Base-by-base conservation (phyloP, 2,113 vertebrate genomes). In the Atherinomorus stipes region DNA sequence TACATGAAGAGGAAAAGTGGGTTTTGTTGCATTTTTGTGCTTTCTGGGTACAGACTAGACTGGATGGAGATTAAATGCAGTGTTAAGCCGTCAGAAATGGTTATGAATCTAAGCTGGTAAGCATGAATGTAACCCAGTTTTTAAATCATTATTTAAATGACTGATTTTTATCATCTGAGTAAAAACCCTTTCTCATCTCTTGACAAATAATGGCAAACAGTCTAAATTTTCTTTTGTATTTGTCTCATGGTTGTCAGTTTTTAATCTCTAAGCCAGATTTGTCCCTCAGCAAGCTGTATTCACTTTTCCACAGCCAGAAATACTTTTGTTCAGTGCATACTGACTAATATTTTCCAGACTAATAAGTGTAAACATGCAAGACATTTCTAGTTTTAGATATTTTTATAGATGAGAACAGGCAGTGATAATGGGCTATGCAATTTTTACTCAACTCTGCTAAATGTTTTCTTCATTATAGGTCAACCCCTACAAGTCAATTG, bases 41-140 rank as follows among this genome's bases (percentile, higher is more conserved):
- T 74, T 57, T 76, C 23, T 15, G 21, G 21, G 38, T 26, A 66
- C 64, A 25, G 65, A 71, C 70, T 68, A 58, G 60, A 68, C 54
- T 51, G 73, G 25, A 50, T 28, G 53, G 67, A 83, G 64, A 87
- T 89, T 80, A 57, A 76, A 57, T 78, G 49, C 53, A 23, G 67
- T 74, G 74, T 76, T 72, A 59, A 69, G 72, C 68, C 69, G 85
- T 67, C 25, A 4, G 50, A 64, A 44, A 47, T 22, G 34, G 42
- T 47, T 50, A 64, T 28, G 23, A 50, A 38, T 57, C 71, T 25
- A 25, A 10, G 22, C 59, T 64, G 50, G 49, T 44, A 3, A 21
- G 18, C 15, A 64, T 2, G 0, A 40, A 23, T 69, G 37, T 54
- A 75, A 77, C 59, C 13, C 47, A 37, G n/a, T 66, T 80, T 71